Evolutionary conservation across 2,797 vertebrate species (phyloP).

Genomic region (Caiman crocodilus): DNA sequence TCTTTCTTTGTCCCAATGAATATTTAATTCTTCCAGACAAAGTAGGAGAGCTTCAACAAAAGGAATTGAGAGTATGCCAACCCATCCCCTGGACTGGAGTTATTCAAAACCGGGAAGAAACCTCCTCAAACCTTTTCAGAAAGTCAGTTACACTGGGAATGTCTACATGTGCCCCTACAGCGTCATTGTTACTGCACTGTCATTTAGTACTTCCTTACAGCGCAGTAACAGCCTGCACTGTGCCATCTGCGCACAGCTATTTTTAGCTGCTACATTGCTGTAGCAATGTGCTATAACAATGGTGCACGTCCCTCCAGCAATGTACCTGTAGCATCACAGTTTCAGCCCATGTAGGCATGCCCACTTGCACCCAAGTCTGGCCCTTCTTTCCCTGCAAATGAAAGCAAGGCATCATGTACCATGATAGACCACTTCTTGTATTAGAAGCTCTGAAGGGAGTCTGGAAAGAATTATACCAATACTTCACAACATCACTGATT

Average conservation of each 20-base stretch:
- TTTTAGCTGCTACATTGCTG: too few species aligned
- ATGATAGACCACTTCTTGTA: constrained; percentile 44
- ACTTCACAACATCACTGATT: constrained; percentile 24
- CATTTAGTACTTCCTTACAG: too few species aligned
- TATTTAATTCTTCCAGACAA: neutral
- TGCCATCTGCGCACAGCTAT: too few species aligned
- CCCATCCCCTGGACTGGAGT: neutral
- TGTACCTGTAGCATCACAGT: too few species aligned
- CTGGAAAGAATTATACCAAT: constrained; percentile 9
- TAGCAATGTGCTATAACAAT: too few species aligned
- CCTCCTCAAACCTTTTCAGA: constrained; percentile 3
- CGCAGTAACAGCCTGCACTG: too few species aligned
- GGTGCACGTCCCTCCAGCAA: too few species aligned
- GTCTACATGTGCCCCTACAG: too few species aligned
- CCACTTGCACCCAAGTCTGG: constrained; percentile 21
- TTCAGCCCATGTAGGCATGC: neutral
- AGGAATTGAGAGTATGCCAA: neutral
- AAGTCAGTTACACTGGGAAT: neutral
- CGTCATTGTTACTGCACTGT: too few species aligned
- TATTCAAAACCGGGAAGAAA: neutral
- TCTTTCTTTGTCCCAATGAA: neutral
- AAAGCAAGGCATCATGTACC: neutral
- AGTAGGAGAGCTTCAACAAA: neutral
- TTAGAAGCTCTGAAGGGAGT: neutral
- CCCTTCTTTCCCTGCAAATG: constrained; percentile 19